Evolutionary conservation across 2,113 vertebrate species (phyloP).

Genomic region (Oryzias javanicus): DNA sequence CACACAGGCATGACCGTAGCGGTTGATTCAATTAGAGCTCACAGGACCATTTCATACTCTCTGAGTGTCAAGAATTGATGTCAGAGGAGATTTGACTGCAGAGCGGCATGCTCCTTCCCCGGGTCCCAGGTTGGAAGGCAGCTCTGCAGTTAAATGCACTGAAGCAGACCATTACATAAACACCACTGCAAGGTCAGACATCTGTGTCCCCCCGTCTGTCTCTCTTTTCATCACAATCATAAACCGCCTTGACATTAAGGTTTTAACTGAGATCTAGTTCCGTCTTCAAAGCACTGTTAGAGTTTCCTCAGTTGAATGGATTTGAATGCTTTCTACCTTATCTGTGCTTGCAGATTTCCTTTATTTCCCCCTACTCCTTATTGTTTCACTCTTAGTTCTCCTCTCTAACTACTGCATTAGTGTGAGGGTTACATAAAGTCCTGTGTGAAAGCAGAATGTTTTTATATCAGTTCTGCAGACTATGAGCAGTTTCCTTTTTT

Average conservation of each 20-base stretch:
- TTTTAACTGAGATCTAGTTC: conserved; percentile 35
- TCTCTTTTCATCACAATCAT: conserved; percentile 57
- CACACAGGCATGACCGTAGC: conserved; percentile 55
- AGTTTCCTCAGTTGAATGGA: conserved; percentile 27
- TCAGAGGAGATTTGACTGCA: conserved; percentile 65
- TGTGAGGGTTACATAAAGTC: conserved; percentile 21
- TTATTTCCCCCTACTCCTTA: conserved; percentile 6
- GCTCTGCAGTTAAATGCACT: conserved; percentile 70
- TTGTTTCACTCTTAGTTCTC: conserved; percentile 23
- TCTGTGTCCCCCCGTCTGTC: conserved; percentile 65
- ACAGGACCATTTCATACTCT: conserved; percentile 56
- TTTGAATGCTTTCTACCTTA: conserved; percentile 28
- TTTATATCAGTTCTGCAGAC: conserved; percentile 52
- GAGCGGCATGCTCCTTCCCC: conserved; percentile 60
- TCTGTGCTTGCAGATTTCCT: conserved; percentile 33
- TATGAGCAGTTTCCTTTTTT: conserved; percentile 53
- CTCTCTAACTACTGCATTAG: conserved; percentile 17
- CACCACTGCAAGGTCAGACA: conserved; percentile 72
- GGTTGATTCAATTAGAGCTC: conserved; percentile 64
- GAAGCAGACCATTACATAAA: conserved; percentile 74
- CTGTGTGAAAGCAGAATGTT: conserved; percentile 44
- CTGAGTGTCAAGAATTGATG: conserved; percentile 54
- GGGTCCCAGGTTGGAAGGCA: conserved; percentile 63
- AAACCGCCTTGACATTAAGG: conserved; percentile 43
- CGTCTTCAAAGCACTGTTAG: conserved; percentile 27